A percentile compares a stretch with the other conserved stretches of the same genome.
These are phyloP conservation scores for Drosophila nikananu DNA, from an alignment of 1,140 invertebrate genomes.

Conservation along the genomic window DNA sequence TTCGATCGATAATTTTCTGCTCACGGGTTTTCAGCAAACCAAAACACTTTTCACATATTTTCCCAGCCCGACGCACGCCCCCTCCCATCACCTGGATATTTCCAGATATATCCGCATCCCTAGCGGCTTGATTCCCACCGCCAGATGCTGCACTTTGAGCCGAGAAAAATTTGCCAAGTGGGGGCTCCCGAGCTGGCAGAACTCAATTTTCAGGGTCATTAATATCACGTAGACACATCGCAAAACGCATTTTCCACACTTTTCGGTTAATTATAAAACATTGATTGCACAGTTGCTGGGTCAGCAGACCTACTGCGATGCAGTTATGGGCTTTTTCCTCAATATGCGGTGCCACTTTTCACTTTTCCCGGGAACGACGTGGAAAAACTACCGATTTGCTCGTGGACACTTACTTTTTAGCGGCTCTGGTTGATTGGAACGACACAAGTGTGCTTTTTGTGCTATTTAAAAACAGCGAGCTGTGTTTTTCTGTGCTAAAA, in stretches of 20 bases:
- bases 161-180: not conserved
- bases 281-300: slow-evolving; percentile 24
- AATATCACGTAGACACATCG: slow-evolving; percentile 36
- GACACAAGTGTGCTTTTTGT: slow-evolving; percentile 54
- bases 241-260: slow-evolving; percentile 23
- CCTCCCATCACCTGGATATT: slow-evolving; percentile 11
- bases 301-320: slow-evolving; percentile 58
- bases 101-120: slow-evolving; percentile 27
- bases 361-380: slow-evolving; percentile 24
- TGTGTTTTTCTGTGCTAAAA: slow-evolving; percentile 48
- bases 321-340: slow-evolving; percentile 30
- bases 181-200: not conserved
- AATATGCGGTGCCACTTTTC: slow-evolving; percentile 32
- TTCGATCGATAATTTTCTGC: slow-evolving; percentile 81
- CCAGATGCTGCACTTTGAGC: slow-evolving; percentile 7
- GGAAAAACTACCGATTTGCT: not conserved
- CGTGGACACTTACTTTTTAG: slow-evolving; percentile 63
- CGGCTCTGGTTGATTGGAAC: slow-evolving; percentile 46
- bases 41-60: slow-evolving; percentile 60
- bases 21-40: slow-evolving; percentile 72
- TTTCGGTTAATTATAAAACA: not conserved
- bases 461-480: slow-evolving; percentile 48
- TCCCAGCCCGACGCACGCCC: not conserved
- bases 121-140: not conserved
- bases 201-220: slow-evolving; percentile 71